phyloP scores from a whole-genome alignment of 2,888 invertebrate genomes.

The Phyto melanocephala region DNA sequence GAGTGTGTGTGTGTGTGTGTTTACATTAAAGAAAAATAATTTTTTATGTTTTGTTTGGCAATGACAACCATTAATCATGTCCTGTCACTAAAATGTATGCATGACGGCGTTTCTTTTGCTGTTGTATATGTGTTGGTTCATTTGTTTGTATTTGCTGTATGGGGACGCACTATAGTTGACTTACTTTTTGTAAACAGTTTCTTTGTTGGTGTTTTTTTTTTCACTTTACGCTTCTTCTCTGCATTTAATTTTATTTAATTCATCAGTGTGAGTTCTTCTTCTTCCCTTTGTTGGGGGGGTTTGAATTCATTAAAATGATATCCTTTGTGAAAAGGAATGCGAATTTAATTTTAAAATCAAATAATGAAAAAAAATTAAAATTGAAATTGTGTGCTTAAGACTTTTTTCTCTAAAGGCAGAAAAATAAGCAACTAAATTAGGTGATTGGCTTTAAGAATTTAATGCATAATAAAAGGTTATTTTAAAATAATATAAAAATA shows the following conservation, averaged over 20 bases:
- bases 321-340: constrained; percentile 62
- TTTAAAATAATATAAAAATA: background rate
- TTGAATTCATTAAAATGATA: constrained; percentile 64
- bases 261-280: constrained; percentile 57
- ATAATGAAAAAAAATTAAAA: constrained; percentile 37
- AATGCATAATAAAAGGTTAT: background rate
- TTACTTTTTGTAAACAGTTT: constrained; percentile 53
- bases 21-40: constrained; percentile 58
- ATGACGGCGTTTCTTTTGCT: constrained; percentile 69
- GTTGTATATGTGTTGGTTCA: constrained; percentile 14
- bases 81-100: constrained; percentile 77
- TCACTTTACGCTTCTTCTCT: too few relatives aligned
- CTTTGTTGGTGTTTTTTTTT: constrained; percentile 36
- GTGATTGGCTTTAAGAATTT: background rate
- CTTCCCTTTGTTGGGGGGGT: constrained; percentile 32
- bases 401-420: constrained; percentile 9
- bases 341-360: constrained; percentile 63
- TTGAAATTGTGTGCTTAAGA: constrained; percentile 39
- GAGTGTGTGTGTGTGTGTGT: constrained; percentile 25
- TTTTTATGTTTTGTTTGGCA: constrained; percentile 70
- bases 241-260: constrained; percentile 57
- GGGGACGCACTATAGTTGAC: constrained; percentile 61
- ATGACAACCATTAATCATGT: constrained; percentile 80
- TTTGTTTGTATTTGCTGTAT: constrained; percentile 30
- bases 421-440: background rate